phyloP scores from a whole-genome alignment of 2,797 vertebrate genomes.

The Trachops cirrhosus region DNA sequence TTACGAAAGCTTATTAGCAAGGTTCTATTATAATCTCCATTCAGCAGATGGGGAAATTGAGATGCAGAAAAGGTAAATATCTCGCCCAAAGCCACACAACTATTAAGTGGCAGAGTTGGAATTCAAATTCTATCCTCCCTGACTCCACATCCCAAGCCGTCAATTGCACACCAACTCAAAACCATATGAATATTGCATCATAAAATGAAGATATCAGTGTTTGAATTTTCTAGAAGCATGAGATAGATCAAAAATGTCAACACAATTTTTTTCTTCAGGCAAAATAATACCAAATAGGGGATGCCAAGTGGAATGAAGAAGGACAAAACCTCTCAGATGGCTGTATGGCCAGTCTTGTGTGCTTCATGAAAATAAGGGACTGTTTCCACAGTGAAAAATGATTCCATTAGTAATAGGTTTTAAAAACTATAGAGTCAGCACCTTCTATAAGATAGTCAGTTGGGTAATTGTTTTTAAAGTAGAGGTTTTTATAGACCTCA shows the following conservation, averaged over 20 bases:
- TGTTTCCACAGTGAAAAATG: conserved; percentile 31
- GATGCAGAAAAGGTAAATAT: background rate
- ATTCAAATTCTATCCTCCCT: background rate
- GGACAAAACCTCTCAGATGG: background rate
- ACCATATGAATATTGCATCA: background rate
- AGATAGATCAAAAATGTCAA: background rate
- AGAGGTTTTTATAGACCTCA: background rate
- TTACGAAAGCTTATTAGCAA: background rate
- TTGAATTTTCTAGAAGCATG: background rate
- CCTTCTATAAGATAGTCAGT: conserved; percentile 19
- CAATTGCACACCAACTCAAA: background rate
- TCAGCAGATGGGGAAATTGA: background rate
- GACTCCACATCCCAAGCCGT: background rate
- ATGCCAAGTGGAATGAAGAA: background rate
- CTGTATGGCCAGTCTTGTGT: background rate
- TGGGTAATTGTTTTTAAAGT: background rate
- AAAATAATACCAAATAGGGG: background rate
- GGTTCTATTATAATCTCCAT: background rate
- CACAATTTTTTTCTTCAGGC: background rate
- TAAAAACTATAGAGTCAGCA: conserved; percentile 12
- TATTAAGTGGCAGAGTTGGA: background rate
- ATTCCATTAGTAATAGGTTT: conserved; percentile 15
- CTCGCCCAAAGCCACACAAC: background rate
- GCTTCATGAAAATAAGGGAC: background rate
- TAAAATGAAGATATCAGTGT: background rate